Conservation (phyloP, 2,888 invertebrate genomes). For the Poecilobothrus nobilitatus region DNA sequence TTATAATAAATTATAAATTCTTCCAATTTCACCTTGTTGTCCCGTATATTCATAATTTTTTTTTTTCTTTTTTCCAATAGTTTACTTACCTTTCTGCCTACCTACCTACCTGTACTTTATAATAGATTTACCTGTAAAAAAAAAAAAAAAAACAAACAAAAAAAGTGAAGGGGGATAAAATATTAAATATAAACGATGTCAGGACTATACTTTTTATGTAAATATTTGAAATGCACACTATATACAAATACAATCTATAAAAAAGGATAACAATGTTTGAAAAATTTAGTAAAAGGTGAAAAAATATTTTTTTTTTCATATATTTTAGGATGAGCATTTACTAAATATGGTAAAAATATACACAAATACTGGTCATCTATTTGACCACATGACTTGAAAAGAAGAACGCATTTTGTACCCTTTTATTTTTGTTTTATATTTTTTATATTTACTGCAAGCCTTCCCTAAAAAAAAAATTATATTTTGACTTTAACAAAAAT, state of each 20-base stretch:
- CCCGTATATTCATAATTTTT: not conserved
- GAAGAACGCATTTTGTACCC: not conserved
- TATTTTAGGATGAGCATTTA: no score
- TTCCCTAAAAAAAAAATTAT: no score
- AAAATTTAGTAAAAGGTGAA: no score
- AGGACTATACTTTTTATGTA: not conserved
- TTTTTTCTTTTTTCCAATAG: not conserved
- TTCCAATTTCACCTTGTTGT: constrained; percentile 6
- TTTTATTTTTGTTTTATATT: not conserved
- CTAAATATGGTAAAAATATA: not conserved
- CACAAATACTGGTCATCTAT: not conserved
- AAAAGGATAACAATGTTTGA: no score
- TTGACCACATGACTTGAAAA: not conserved
- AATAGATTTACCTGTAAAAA: constrained; percentile 2
- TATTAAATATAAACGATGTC: not conserved
- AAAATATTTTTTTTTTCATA: no score
- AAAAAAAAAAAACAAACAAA: no score
- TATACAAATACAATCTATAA: no score
- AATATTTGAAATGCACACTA: no score
- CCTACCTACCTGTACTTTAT: not conserved
- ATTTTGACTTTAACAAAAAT: no score
- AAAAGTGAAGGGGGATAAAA: no score
- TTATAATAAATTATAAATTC: not conserved
- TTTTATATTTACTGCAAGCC: no score
- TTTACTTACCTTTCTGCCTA: not conserved